Conservation (phyloP, 2,888 invertebrate genomes). For the Eupithecia subumbrata region DNA sequence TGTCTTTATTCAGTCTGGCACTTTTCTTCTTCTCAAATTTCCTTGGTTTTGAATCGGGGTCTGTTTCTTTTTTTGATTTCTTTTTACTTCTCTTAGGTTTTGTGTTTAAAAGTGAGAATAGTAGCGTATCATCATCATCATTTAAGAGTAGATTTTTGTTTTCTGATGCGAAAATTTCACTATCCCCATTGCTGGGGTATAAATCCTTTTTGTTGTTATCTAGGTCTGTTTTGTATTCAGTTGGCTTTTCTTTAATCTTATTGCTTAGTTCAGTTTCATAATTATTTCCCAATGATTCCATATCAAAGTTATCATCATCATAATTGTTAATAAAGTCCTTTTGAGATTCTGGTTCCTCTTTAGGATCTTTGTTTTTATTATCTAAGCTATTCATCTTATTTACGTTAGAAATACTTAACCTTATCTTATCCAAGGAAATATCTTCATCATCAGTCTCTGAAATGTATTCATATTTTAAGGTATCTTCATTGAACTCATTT, state of each 20-base stretch:
- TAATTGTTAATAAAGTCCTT: conserved; percentile 12
- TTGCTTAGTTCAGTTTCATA: conserved; percentile 11
- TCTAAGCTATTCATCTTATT: conserved; percentile 6
- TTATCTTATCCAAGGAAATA: conserved; percentile 23
- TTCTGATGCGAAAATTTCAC: conserved; percentile 4
- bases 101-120: conserved; percentile 22
- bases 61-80: not conserved
- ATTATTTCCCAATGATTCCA: conserved; percentile 14
- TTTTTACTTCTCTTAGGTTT: conserved; percentile 28
- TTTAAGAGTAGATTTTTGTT: conserved; percentile 15
- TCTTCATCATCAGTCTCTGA: conserved; percentile 39
- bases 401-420: not conserved
- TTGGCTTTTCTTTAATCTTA: not conserved
- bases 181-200: not conserved
- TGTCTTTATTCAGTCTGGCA: conserved; percentile 35
- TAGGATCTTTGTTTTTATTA: not conserved
- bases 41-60: conserved; percentile 20
- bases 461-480: conserved; percentile 28
- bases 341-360: conserved; percentile 3
- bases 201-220: conserved; percentile 16
- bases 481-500: conserved; percentile 15
- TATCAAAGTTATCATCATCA: conserved; percentile 25
- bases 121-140: conserved; percentile 16
- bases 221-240: conserved; percentile 15
- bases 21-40: conserved; percentile 39